Evolutionary conservation across 1,140 invertebrate species (phyloP).

Genomic region (Hypothenemus hampei): DNA sequence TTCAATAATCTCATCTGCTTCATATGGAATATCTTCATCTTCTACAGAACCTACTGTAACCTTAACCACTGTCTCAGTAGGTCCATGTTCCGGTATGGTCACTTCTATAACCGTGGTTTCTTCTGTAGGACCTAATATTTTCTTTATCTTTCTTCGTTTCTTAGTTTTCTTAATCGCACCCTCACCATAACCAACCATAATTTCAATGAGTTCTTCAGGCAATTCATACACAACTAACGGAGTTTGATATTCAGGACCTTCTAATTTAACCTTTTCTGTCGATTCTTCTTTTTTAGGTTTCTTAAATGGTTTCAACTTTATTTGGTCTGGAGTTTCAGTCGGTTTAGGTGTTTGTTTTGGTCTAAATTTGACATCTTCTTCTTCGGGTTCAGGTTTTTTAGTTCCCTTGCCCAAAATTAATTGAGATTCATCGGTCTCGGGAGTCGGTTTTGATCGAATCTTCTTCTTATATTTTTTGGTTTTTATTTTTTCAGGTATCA

Average conservation of each 20-base stretch:
- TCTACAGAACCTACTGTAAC: background rate
- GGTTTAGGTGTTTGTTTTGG: constrained; percentile 30
- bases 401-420: constrained; percentile 29
- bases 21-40: constrained; percentile 10
- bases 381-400: constrained; percentile 8
- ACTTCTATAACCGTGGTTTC: constrained; percentile 20
- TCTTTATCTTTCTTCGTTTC: constrained; percentile 20
- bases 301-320: constrained; percentile 28
- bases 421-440: constrained; percentile 29
- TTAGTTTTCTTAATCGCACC: constrained; percentile 13
- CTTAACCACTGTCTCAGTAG: constrained; percentile 5
- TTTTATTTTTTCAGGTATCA: constrained; percentile 28
- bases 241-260: constrained; percentile 13
- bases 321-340: constrained; percentile 16
- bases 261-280: constrained; percentile 9
- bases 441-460: constrained; percentile 41
- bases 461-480: constrained; percentile 39
- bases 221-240: constrained; percentile 14
- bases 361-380: constrained; percentile 12
- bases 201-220: constrained; percentile 15
- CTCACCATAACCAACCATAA: constrained; percentile 7
- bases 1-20: constrained; percentile 29
- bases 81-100: background rate
- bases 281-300: constrained; percentile 14
- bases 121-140: constrained; percentile 9